Evolutionary conservation across 2,888 invertebrate species (phyloP), one percentile per base, ranked within the genome.

Genomic region (Euproctis similis): DNA sequence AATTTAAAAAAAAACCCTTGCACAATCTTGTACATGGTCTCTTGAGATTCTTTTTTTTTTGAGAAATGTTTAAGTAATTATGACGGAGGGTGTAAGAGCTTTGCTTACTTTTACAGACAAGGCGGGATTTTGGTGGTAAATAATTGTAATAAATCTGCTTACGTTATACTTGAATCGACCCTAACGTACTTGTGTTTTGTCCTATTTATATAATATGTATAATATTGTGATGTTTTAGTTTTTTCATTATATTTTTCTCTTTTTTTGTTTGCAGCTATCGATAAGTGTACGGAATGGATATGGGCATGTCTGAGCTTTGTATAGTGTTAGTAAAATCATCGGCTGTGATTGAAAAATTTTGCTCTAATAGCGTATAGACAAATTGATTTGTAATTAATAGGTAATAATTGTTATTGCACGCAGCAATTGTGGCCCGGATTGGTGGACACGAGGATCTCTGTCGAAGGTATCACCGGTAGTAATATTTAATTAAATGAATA

Each of bases 401-500:
- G 64, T 57, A 53, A 52, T 59, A 59, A 65, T 68, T 53, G 70
- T 74, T 61, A 78, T 81, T 82, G 71, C 84, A 84, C 72, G 84
- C 84, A 82, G 84, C 84, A 78, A 76, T 51, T 82, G 53, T 84
- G 86, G 87, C 80, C 82, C 50, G 86, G 87, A 78, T 75, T 86
- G 60, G 87, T 87, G 70, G 87, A 86, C 69, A 87, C 87, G 50
- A 75, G 87, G 67, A 87, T 87, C 76, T 86, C 86, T 53, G 87
- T 87, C 58, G 87, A 87, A 76, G 87, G 87, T 75, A 86, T 87
- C 67, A 86, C 87, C 45, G 87, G 87, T 46, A 87, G 87, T 76
- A 86, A 87, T 65, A 87, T 87, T 48, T 87, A 72, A 62, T 14
- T n/a, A n/a, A n/a, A n/a, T n/a, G n/a, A n/a, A n/a, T n/a, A n/a